These are phyloP conservation scores for Drosophila tani DNA, from an alignment of 1,140 invertebrate genomes.

Conservation along the genomic window DNA sequence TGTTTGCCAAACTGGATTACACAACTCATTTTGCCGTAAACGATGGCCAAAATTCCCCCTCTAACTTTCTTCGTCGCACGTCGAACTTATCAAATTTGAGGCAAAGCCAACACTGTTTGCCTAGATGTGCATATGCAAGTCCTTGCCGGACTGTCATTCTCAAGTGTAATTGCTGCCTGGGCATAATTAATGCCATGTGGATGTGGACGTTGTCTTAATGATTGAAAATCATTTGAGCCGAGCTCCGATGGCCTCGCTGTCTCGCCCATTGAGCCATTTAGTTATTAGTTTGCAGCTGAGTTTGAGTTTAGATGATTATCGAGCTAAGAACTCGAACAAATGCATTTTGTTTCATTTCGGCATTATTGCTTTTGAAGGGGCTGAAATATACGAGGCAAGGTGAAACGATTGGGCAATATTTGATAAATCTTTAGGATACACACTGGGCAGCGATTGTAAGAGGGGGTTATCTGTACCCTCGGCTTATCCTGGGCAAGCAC, in stretches of 20 bases:
- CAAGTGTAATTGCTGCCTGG: constrained; percentile 36
- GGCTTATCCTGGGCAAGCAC: constrained; percentile 21
- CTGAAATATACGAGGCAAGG: constrained; percentile 20
- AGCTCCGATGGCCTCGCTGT: constrained; percentile 1
- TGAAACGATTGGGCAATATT: constrained; percentile 34
- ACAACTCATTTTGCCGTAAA: constrained; percentile 63
- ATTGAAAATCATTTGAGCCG: constrained; percentile 30
- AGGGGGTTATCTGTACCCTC: constrained; percentile 1
- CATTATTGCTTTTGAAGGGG: constrained; percentile 37
- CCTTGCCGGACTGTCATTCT: constrained; percentile 10
- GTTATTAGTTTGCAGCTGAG: constrained; percentile 5
- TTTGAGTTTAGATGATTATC: constrained; percentile 20
- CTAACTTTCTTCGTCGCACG: constrained; percentile 17
- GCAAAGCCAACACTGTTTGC: constrained; percentile 19
- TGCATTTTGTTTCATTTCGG: constrained; percentile 12
- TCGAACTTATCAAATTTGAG: constrained; percentile 9
- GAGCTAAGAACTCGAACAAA: constrained; percentile 1
- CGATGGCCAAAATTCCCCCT: constrained; percentile 40
- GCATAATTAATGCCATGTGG: constrained; percentile 28
- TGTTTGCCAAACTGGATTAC: constrained; percentile 75
- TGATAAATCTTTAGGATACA: constrained; percentile 54
- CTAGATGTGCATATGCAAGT: constrained; percentile 13
- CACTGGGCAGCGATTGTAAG: constrained; percentile 5
- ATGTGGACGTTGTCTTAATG: constrained; percentile 32
- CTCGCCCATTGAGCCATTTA: neutral